Conservation (phyloP, 2,888 invertebrate species). For the Plusia festucae region DNA sequence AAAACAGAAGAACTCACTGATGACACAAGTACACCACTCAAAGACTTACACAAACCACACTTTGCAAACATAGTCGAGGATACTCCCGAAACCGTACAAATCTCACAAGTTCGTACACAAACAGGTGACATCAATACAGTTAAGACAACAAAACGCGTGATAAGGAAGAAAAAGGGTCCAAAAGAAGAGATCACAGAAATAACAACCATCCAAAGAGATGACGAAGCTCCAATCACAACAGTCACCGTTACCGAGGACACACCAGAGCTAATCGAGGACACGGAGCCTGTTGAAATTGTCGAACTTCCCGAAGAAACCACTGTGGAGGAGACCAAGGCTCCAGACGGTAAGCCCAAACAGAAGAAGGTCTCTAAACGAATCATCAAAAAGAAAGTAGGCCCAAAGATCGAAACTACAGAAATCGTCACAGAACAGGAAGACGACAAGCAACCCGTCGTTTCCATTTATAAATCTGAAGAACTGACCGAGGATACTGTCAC, state of each 20-base stretch:
- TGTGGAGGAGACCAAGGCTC: constrained; percentile 40
- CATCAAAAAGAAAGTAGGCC: constrained; percentile 75
- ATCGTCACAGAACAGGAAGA: constrained; percentile 78
- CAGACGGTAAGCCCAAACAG: constrained; percentile 45
- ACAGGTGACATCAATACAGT: neutral
- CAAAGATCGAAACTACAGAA: constrained; percentile 66
- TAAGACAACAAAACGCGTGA: neutral
- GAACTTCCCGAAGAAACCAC: constrained; percentile 63
- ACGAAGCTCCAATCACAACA: constrained; percentile 69
- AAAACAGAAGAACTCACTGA: constrained; percentile 2
- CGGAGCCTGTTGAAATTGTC: constrained; percentile 21
- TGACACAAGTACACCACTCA: constrained; percentile 20
- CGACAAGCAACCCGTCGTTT: constrained; percentile 68
- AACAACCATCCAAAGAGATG: constrained; percentile 67
- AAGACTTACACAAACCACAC: neutral
- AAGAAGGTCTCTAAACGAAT: constrained; percentile 63
- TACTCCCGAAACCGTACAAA: constrained; percentile 59
- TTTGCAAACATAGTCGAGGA: neutral
- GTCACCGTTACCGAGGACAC: constrained; percentile 60
- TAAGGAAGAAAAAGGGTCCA: constrained; percentile 20
- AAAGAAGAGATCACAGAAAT: constrained; percentile 33
- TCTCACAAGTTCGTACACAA: constrained; percentile 41
- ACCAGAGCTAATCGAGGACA: constrained; percentile 28
- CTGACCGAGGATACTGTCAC: constrained; percentile 64
- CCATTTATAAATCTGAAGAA: constrained; percentile 73